phyloP scores from a whole-genome alignment of 2,113 vertebrate genomes.

The Pycnonotus jocosus region DNA sequence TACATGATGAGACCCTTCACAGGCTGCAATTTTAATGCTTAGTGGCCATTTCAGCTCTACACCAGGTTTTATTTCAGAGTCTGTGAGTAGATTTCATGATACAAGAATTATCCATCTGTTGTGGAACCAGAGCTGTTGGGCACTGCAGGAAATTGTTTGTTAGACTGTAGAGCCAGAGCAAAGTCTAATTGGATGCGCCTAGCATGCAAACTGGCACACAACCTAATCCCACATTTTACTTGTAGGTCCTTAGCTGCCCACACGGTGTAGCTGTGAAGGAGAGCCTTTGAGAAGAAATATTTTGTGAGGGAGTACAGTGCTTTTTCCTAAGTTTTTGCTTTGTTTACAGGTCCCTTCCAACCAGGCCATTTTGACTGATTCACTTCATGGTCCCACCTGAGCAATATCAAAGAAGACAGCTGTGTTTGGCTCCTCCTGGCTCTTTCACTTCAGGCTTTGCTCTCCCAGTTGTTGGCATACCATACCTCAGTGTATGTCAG shows the following conservation, averaged over 20 bases:
- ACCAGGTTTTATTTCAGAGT: neutral
- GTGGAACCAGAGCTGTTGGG: neutral
- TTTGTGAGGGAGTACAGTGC: fast-evolving
- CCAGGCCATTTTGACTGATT: neutral
- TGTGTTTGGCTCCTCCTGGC: neutral
- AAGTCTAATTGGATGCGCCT: neutral
- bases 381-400: neutral
- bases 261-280: fast-evolving
- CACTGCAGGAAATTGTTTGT: neutral
- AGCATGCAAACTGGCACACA: neutral
- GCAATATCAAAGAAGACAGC: neutral
- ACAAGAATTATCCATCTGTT: neutral
- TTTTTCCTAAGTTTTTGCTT: neutral
- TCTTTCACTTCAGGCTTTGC: neutral
- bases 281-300: no score
- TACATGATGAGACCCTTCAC: neutral
- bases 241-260: neutral
- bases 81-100: neutral
- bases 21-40: neutral
- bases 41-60: neutral
- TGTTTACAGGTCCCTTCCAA: neutral
- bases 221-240: neutral
- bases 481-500: fast-evolving
- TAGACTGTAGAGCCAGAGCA: neutral
- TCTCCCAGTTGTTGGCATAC: neutral